Evolutionary conservation across 2,797 vertebrate genomes (phyloP), one percentile per base, ranked within the genome.

Genomic region (Coregonus suidteri): DNA sequence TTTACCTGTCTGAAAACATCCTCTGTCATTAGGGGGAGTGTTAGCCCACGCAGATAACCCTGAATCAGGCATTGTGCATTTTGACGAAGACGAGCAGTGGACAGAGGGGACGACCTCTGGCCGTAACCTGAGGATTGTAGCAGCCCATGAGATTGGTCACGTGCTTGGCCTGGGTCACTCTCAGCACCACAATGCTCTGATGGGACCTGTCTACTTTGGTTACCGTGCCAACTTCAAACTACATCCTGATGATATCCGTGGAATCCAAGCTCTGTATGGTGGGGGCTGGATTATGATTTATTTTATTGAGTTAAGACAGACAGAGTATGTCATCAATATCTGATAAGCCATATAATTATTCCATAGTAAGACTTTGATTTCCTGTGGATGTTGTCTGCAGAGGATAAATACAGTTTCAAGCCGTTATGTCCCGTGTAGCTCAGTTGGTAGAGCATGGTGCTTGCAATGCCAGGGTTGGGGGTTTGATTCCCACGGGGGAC

Each of bases 261-360:
- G 96, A 73, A 96, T 97, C 82, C 96, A 96, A 85, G 92, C 92
- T 73, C 88, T 97, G 73, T 97, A 96, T 1, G 96, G 96, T 97
- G 81, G 90, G 83, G 41, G 64, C 7, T 25, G 15, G 25, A 14
- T 25, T 37, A 31, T 53, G 11, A 3, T 41, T 37, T n/a, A 30
- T 51, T 20, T 47, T 14, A 14, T 66, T 66, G 6, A 14, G 11
- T 66, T 66, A 15, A 66, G n/a, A 59, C 54, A 59, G 4, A n/a
- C 56, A n/a, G n/a, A n/a, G n/a, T n/a, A n/a, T n/a, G n/a, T n/a
- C n/a, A n/a, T n/a, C n/a, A 20, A 41, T 9, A 65, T 65, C 20
- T 66, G 13, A 53, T 53, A 16, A 62, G n/a, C 7, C 59, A 64
- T 64, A 30, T 3, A 25, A 64, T 64, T 9, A 64, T 30, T 64